phyloP scores from a whole-genome alignment of 2,888 invertebrate genomes.

The Keiferia lycopersicella region DNA sequence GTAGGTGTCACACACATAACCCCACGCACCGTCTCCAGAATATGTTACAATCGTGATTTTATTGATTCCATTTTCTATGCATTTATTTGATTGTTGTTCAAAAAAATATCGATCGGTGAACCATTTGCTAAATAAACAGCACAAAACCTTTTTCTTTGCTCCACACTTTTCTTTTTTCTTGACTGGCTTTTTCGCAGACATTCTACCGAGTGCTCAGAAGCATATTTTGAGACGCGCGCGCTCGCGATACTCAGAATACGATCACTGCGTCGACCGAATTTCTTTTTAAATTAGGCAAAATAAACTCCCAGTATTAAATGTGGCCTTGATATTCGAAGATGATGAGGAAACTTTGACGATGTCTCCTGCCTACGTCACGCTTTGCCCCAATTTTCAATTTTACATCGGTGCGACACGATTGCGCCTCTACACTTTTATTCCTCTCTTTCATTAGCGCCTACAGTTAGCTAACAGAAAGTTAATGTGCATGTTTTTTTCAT shows the following conservation, averaged over 20 bases:
- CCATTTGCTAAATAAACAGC: neutral
- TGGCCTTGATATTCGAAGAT: conserved; percentile 26
- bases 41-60: neutral
- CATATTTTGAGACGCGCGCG: conserved; percentile 52
- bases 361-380: conserved; percentile 8
- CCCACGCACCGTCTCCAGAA: too few relatives aligned
- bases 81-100: neutral
- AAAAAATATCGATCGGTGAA: neutral
- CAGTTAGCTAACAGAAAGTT: neutral
- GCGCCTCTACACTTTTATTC: conserved; percentile 3
- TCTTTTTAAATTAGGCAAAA: conserved; percentile 29
- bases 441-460: neutral
- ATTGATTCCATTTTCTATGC: too few relatives aligned
- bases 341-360: neutral
- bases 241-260: conserved; percentile 57
- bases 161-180: conserved; percentile 58
- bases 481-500: neutral
- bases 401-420: neutral
- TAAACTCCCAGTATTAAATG: conserved; percentile 31
- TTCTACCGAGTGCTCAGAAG: conserved; percentile 44
- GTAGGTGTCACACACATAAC: neutral
- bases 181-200: conserved; percentile 35
- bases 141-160: conserved; percentile 49
- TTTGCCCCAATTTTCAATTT: conserved; percentile 8
- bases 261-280: conserved; percentile 28